Conservation (phyloP, 2,113 vertebrate genomes). For the Cottus gobio region DNA sequence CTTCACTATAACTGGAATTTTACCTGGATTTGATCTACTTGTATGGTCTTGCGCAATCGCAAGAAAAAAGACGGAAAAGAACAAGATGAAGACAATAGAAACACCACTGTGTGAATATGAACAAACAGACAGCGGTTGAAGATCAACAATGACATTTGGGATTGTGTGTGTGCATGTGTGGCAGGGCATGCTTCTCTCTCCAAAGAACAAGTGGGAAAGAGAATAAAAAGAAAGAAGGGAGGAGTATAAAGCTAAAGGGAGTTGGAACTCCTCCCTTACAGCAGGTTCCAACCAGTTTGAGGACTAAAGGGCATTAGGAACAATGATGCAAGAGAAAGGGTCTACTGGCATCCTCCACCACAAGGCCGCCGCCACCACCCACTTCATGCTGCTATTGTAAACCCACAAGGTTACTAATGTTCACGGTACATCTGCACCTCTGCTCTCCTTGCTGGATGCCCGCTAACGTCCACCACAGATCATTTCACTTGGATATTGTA, state of each 20-base stretch:
- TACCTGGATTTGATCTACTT: constrained; percentile 59
- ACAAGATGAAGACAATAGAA: constrained; percentile 23
- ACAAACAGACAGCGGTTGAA: neutral
- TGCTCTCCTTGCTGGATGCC: neutral
- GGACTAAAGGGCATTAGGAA: constrained; percentile 81
- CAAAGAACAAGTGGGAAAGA: constrained; percentile 54
- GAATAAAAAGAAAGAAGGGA: constrained; percentile 57
- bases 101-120: constrained; percentile 23
- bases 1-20: constrained; percentile 45
- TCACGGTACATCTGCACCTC: constrained; percentile 26
- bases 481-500: neutral
- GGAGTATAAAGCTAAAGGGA: constrained; percentile 61
- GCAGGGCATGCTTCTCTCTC: constrained; percentile 34
- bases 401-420: constrained; percentile 20
- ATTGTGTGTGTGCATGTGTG: neutral
- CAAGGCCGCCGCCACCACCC: constrained; percentile 32
- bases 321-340: constrained; percentile 81
- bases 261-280: constrained; percentile 74
- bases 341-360: constrained; percentile 69
- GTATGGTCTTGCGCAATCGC: constrained; percentile 72
- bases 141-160: constrained; percentile 25
- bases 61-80: constrained; percentile 43
- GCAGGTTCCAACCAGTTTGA: constrained; percentile 85
- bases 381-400: constrained; percentile 45
- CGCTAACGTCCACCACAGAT: constrained; percentile 11